Evolutionary conservation across 2,888 invertebrate genomes (phyloP).

Genomic region (Pseudolycoriella hygida): DNA sequence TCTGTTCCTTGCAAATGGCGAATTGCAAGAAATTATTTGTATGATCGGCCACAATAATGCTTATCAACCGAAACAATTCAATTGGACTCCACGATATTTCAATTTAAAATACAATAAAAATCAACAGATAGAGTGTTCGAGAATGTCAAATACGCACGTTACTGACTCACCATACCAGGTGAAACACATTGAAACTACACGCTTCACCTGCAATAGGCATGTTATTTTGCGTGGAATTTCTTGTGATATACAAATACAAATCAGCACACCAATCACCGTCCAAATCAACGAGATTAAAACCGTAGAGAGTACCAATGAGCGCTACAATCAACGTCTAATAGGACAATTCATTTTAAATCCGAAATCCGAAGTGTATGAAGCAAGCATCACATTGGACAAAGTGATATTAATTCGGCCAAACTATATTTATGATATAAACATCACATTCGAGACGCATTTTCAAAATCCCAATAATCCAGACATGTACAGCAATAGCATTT

Average conservation of each 20-base stretch:
- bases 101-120: neutral
- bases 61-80: neutral
- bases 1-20: neutral
- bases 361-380: neutral
- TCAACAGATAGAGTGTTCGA: neutral
- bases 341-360: neutral
- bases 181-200: no score
- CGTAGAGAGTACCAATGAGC: neutral
- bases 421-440: neutral
- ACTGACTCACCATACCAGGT: no score
- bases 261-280: neutral
- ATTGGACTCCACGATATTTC: constrained; percentile 1
- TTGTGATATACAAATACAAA: neutral
- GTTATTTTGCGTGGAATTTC: neutral
- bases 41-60: neutral
- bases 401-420: neutral
- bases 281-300: neutral
- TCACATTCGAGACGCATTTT: constrained; percentile 20
- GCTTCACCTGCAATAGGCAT: no score
- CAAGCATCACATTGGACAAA: neutral
- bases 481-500: no score
- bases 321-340: neutral
- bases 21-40: constrained; percentile 1
- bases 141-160: no score
- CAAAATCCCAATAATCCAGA: no score